Conservation (phyloP, 2,113 vertebrate species). For the Holacanthus passer region DNA sequence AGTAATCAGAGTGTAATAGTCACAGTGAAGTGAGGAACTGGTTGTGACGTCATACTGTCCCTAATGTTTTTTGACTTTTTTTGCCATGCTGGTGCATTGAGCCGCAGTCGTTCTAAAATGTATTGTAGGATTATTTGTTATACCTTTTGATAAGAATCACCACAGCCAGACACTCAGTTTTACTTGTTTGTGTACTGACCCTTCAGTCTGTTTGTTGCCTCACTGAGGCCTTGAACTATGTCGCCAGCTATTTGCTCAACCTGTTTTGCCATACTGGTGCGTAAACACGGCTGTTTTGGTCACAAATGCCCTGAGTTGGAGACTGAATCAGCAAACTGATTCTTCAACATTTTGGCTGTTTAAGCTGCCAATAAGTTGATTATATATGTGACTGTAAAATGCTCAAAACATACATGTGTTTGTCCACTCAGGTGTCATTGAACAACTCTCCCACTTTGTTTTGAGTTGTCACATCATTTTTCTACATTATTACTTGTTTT, state of each 20-base stretch:
- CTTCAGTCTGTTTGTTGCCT: background rate
- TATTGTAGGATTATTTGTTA: background rate
- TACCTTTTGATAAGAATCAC: background rate
- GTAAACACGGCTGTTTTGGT: constrained; percentile 58
- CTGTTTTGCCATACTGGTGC: constrained; percentile 46
- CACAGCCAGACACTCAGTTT: background rate
- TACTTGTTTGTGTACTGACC: background rate
- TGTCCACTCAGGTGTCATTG: background rate
- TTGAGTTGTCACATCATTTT: background rate
- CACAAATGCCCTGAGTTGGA: constrained; percentile 8
- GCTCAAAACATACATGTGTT: background rate
- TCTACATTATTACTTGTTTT: background rate
- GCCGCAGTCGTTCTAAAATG: background rate
- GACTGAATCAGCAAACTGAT: background rate
- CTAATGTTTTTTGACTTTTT: background rate
- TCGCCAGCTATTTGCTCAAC: constrained; percentile 47
- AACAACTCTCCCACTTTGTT: background rate
- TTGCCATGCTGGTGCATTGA: background rate
- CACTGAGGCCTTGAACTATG: constrained; percentile 39
- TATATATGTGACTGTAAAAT: background rate
- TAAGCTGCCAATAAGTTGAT: background rate
- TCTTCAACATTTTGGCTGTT: background rate
- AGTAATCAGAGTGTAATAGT: background rate
- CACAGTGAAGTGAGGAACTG: background rate
- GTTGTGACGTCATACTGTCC: background rate